Evolutionary conservation across 2,113 vertebrate species (phyloP), one percentile per base, ranked within the genome.

Genomic region (Charadrius vociferus): DNA sequence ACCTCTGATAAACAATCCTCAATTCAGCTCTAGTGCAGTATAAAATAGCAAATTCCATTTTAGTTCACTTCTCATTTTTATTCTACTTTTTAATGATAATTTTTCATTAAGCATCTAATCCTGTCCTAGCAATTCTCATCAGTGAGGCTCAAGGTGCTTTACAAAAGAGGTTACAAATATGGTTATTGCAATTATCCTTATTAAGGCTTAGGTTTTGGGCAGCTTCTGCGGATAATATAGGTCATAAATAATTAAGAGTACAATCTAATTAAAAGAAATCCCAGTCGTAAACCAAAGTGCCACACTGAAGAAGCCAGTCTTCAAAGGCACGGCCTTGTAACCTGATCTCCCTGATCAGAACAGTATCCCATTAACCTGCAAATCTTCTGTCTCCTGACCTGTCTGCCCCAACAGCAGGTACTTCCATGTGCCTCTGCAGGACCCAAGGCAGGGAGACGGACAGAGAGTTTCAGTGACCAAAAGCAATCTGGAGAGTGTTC

Each of bases 201-300:
- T 62, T 59, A 81, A 92, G 52, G 21, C 77, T 78, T 74, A 55
- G 47, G 67, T 52, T 90, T 77, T 78, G 68, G 59, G 63, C 77
- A 81, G 83, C 61, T 70, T 91, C 43, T 93, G 52, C 49, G 85
- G 91, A 62, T 96, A 72, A 94, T 91, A 56, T 10, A 66, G 32
- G 53, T 61, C 63, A 43, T 92, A 94, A 92, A 86, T 95, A 96
- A 93, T 93, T 82, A 82, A 93, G 47, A 90, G 15, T 80, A 55
- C 66, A 81, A 45, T 74, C 83, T 94, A 94, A 92, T 95, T 95
- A 94, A 73, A 72, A 81, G 36, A 90, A 94, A 96, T 88, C 72
- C 52, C 39, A 75, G 24, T 32, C 3, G 4, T 86, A 95, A 93
- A 95, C 55, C 65, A 20, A 39, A 88, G 29, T 77, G 47, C 56